Conservation (phyloP, 2,888 invertebrate species). For the Phaonia tiefii region DNA sequence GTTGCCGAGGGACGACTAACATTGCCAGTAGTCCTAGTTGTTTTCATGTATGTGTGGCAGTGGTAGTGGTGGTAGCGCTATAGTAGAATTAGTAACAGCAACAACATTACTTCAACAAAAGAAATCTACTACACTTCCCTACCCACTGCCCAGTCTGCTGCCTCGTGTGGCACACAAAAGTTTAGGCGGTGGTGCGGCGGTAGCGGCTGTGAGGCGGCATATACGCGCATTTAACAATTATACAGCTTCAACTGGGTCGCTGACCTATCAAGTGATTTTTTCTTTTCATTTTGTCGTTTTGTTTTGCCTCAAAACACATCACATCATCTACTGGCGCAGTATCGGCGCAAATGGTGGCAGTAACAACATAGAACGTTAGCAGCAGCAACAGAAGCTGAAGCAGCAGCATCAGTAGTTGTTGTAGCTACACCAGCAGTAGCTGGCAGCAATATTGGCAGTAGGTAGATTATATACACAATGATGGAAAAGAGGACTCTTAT, state of each 20-base stretch:
- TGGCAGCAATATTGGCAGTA: conserved; percentile 35
- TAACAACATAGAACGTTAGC: conserved; percentile 52
- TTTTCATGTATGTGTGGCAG: no score
- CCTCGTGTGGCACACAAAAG: not conserved
- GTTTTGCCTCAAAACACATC: conserved; percentile 45
- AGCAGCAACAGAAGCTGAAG: conserved; percentile 33
- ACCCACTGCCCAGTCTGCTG: not conserved
- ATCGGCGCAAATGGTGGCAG: conserved; percentile 67
- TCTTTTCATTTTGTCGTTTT: conserved; percentile 50
- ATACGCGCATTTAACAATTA: conserved; percentile 68
- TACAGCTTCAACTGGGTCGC: conserved; percentile 75
- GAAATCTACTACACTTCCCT: not conserved
- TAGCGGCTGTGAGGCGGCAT: conserved; percentile 13
- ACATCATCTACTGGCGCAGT: conserved; percentile 38
- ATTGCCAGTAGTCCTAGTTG: no score
- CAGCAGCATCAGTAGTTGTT: conserved; percentile 51
- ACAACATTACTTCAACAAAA: conserved; percentile 35
- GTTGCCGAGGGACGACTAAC: no score
- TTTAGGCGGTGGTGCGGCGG: conserved; percentile 13
- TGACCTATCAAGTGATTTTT: conserved; percentile 78
- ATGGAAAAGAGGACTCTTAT: conserved; percentile 18
- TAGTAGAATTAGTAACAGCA: conserved; percentile 7
- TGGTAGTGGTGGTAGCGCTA: not conserved
- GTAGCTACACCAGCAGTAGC: conserved; percentile 20
- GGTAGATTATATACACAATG: no score